A percentile compares a stretch with the other conserved stretches of the same genome.
Evolutionary conservation across 1,140 invertebrate species (phyloP).

Genomic region (Neelides sp.): DNA sequence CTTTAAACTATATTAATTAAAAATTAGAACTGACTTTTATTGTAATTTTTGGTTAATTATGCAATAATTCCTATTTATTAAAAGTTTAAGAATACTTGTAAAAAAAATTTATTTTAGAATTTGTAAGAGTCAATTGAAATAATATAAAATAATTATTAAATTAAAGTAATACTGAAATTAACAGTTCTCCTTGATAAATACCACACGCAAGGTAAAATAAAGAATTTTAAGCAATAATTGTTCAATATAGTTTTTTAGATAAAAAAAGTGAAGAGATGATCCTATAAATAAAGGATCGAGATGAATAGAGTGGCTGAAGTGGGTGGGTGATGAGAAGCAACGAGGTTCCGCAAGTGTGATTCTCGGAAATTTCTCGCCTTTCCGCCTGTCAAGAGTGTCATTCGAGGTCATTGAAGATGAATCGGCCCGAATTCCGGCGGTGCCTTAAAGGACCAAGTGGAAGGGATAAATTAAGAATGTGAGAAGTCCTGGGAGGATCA

Average conservation of each 20-base stretch:
- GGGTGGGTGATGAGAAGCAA: neutral
- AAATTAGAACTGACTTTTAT: too few relatives aligned
- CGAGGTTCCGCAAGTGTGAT: conserved; percentile 21
- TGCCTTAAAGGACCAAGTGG: conserved; percentile 1
- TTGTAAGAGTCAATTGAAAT: too few relatives aligned
- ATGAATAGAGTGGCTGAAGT: neutral
- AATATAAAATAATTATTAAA: too few relatives aligned
- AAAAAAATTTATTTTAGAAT: too few relatives aligned
- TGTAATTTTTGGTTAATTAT: too few relatives aligned
- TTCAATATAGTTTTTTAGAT: neutral
- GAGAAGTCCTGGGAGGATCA: neutral
- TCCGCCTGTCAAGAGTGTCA: conserved; percentile 13
- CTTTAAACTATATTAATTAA: too few relatives aligned
- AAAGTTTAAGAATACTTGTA: too few relatives aligned
- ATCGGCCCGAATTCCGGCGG: neutral
- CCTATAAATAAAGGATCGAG: conserved; percentile 5
- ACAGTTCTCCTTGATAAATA: too few relatives aligned
- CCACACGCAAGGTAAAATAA: neutral
- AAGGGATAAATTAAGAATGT: conserved; percentile 5
- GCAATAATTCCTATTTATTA: too few relatives aligned
- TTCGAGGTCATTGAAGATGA: neutral
- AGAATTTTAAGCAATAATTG: neutral
- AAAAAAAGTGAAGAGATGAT: conserved; percentile 4
- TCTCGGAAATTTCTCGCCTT: conserved; percentile 18
- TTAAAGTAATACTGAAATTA: too few relatives aligned